Conservation (phyloP, 1,140 invertebrate genomes). For the Wiebesia pumilae region DNA sequence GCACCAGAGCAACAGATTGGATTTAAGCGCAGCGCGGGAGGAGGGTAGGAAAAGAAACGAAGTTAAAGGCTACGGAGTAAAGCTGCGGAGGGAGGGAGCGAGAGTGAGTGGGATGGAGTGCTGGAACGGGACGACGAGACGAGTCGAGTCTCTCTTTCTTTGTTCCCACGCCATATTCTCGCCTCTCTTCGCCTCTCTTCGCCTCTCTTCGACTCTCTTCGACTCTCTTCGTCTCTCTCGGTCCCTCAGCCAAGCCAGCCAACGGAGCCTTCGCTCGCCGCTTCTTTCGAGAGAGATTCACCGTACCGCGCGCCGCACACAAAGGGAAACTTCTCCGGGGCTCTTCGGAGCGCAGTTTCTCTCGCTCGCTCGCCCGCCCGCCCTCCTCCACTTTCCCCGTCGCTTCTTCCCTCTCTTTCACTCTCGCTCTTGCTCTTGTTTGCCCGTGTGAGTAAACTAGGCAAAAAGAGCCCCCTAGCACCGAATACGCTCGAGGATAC, state of each 20-base stretch:
- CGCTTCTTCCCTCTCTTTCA: not conserved
- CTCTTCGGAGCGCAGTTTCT: not conserved
- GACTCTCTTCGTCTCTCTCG: too few species aligned
- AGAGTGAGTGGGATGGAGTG: not conserved
- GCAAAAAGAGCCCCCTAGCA: not conserved
- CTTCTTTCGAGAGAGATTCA: constrained; percentile 31
- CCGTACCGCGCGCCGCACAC: constrained; percentile 43
- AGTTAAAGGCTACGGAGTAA: constrained; percentile 19
- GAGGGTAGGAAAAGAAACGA: constrained; percentile 33
- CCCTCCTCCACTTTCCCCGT: not conserved
- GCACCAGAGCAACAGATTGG: constrained; percentile 40
- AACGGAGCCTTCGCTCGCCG: constrained; percentile 8
- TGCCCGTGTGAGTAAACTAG: not conserved
- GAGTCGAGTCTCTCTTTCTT: constrained; percentile 34
- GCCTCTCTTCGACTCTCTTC: constrained; percentile 20
- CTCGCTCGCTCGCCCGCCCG: not conserved
- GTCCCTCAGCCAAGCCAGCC: constrained; percentile 50
- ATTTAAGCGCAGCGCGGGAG: constrained; percentile 31
- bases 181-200: constrained; percentile 24
- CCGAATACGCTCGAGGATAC: not conserved
- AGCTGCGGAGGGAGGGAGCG: not conserved
- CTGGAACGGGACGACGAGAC: not conserved
- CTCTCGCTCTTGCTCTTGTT: not conserved
- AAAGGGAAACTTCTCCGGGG: constrained; percentile 48
- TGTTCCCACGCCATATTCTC: constrained; percentile 51